Base-by-base conservation (phyloP, 2,797 vertebrate species). In the Trachops cirrhosus region DNA sequence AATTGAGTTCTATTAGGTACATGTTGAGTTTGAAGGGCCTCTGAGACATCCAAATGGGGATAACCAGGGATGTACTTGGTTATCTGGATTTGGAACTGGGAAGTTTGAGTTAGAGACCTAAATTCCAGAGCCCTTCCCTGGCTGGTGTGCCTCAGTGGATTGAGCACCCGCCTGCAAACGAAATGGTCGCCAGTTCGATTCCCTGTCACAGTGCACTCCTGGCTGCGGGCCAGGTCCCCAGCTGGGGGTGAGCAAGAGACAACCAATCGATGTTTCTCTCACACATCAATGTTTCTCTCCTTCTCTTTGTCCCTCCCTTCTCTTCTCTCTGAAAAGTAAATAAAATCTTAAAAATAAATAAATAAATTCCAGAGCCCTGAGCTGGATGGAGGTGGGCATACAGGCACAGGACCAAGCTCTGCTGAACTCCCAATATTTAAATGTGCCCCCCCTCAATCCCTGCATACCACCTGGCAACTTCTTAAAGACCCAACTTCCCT, bases 341-440 rank as follows among this genome's bases (percentile, higher is more conserved):
- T 62, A 62, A 62, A 62, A 62, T 14, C 29, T 62, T 62, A 26
- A 24, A 57, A 57, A 59, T 57, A 14, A 62, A 62, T 62, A 32
- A 62, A 62, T 95, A 73, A 77, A 92, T 90, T 96, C 57, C 46
- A 90, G 50, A 86, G 54, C 34, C 70, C 22, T 44, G 50, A 84
- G 80, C 19, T 74, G 59, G 24, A 82, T 19, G 41, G 80, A n/a
- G n/a, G n/a, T n/a, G 16, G 26, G 16, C 82, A 29, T 12, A 67
- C 0, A 74, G 62, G 44, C 41, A 59, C 3, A 9, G 29, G 44
- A 86, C 18, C 37, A 77, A 78, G 34, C 14, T 95, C 68, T 75
- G 37, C 29, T 57, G n/a, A 75, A 67, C 26, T 54, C 64, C 6
- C 57, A 64, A 37, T 8, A 39, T 32, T 77, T 44, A 84, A 88